Base-by-base conservation (phyloP, 2,797 vertebrate genomes). In the Phylloscopus collybita region DNA sequence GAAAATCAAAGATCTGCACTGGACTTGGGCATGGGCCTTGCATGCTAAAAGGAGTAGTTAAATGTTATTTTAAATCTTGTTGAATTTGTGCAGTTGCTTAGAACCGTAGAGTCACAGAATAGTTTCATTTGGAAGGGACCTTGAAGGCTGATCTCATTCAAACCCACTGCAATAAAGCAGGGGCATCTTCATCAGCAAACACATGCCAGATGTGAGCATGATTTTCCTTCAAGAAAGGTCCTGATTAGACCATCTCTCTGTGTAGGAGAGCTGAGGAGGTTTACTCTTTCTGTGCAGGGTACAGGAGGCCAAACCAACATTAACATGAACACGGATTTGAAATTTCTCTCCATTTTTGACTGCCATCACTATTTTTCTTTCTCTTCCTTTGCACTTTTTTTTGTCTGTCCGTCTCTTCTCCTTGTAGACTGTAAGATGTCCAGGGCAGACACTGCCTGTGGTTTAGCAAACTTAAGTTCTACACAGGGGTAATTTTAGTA, bases 221-320 rank as follows among this genome's bases (percentile, higher is more conserved):
- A 18, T 23, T 19, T 76, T 64, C 22, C n/a, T 80, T 89, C 0
- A 3, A 45, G 25, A 57, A 26, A 50, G 16, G 16, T 62, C 16
- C 25, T 67, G 0, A 0, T 57, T 75, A 75, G 51, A 61, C 13
- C 8, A 45, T 4, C 30, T 9, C 5, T 71, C 7, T 1, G 1
- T 4, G 21, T 12, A 15, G n/a, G 14, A 75, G 16, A 40, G 25
- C 16, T 20, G 2, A 38, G 21, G 2, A 42, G 19, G 11, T 6
- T 59, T 91, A 15, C 8, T 62, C 30, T 80, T 91, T 34, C 7
- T 74, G 14, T 42, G 22, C 4, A 4, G 18, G 9, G 9, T 75
- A 32, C 34, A 81, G 6, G 9, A 47, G 13, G 11, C 25, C 87
- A 74, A 78, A 22, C 5, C 4, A 8, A 51, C 9, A 30, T 29